Conservation (phyloP, 2,888 invertebrate genomes). For the Pseudococcus jackbeardsleyi region DNA sequence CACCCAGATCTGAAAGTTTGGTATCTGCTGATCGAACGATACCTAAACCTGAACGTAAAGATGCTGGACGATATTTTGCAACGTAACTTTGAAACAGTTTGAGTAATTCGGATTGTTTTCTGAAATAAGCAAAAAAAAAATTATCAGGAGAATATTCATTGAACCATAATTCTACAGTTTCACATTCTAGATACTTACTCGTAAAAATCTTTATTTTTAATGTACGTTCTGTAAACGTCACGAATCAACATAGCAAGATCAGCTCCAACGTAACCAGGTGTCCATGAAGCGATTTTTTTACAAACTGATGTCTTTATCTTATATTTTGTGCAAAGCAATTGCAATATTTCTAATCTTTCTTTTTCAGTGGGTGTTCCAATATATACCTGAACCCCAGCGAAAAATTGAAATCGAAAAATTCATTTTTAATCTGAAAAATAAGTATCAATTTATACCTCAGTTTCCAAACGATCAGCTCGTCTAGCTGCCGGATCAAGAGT, state of each 20-base stretch:
- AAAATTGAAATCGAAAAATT: conserved; percentile 41
- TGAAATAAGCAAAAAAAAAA: conserved; percentile 62
- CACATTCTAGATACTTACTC: not conserved
- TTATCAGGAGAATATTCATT: not conserved
- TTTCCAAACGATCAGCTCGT: conserved; percentile 74
- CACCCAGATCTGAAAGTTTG: conserved; percentile 73
- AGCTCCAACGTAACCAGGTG: conserved; percentile 75
- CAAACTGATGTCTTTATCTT: conserved; percentile 65
- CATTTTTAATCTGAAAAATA: conserved; percentile 2
- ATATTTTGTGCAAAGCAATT: conserved; percentile 68
- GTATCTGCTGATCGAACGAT: conserved; percentile 69
- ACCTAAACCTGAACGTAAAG: conserved; percentile 72
- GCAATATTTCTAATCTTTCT: conserved; percentile 71
- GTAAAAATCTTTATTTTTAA: conserved; percentile 57
- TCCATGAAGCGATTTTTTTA: conserved; percentile 71
- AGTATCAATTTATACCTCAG: conserved; percentile 70
- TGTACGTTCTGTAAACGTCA: conserved; percentile 53
- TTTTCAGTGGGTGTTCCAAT: conserved; percentile 72
- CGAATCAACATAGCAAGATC: conserved; percentile 73
- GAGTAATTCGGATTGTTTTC: conserved; percentile 61
- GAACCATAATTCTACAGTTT: too few relatives aligned
- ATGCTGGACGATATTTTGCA: conserved; percentile 70
- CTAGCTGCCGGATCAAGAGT: conserved; percentile 72
- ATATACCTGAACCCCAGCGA: conserved; percentile 69
- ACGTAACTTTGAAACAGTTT: conserved; percentile 68